Percentiles rank a stretch among this genome's conserved stretches.
Conservation (phyloP, 2,113 vertebrate genomes). For the Hippocampus zosterae region DNA sequence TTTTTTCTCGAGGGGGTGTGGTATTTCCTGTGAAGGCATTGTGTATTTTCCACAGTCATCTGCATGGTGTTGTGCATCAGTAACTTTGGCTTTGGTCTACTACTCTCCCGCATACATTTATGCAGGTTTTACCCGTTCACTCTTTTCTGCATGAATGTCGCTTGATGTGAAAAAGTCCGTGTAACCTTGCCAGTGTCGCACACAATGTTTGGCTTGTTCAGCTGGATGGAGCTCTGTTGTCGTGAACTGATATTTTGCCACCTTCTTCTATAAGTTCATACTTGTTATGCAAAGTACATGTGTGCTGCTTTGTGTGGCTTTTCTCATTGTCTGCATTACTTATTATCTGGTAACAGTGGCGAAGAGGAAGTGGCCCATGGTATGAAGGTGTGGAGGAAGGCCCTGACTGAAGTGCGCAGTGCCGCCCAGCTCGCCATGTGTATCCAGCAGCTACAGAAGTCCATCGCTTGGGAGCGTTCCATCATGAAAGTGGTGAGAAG, state of each 20-base stretch:
- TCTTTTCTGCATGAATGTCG: constrained; percentile 57
- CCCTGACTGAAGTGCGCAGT: constrained; percentile 87
- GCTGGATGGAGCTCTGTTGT: constrained; percentile 57
- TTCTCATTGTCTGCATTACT: constrained; percentile 1
- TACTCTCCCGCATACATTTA: constrained; percentile 39
- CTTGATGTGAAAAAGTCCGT: constrained; percentile 42
- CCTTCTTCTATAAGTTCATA: neutral
- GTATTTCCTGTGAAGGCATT: constrained; percentile 28
- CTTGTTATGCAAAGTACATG: neutral
- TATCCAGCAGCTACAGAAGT: constrained; percentile 98
- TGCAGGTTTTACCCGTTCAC: constrained; percentile 28
- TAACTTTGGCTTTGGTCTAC: constrained; percentile 49
- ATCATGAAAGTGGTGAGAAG: constrained; percentile 99
- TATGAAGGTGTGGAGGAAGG: constrained; percentile 95
- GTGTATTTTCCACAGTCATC: constrained; percentile 46
- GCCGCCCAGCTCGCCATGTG: constrained; percentile 97
- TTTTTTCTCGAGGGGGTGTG: constrained; percentile 7
- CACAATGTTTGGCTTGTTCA: constrained; percentile 50
- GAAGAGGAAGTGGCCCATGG: constrained; percentile 98
- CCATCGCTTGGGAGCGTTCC: constrained; percentile 98
- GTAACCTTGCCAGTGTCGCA: constrained; percentile 40
- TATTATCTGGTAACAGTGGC: constrained; percentile 72
- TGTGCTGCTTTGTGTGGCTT: constrained; percentile 20
- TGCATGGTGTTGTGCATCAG: constrained; percentile 63
- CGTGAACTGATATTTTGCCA: constrained; percentile 28